Conservation (phyloP, 2,888 invertebrate genomes). For the Spilosoma lubricipeda region DNA sequence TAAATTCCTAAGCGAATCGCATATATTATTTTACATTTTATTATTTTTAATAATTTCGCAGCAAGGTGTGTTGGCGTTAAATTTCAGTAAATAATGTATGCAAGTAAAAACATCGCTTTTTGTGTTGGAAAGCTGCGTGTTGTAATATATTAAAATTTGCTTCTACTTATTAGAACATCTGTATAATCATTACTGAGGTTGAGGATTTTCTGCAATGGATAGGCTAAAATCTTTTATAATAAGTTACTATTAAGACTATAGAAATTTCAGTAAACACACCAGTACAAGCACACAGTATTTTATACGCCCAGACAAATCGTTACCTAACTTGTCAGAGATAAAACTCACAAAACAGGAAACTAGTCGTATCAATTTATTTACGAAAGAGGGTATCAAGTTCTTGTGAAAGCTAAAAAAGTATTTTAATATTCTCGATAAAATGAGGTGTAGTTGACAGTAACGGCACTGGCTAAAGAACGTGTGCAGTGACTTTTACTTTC, state of each 20-base stretch:
- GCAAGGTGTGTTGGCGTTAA: neutral
- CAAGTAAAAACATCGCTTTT: neutral
- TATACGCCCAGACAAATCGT: too few species aligned
- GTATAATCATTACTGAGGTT: too few species aligned
- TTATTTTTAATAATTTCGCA: conserved; percentile 23
- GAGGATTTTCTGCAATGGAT: too few species aligned
- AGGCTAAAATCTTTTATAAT: too few species aligned
- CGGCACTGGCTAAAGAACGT: conserved; percentile 55
- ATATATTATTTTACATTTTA: conserved; percentile 22
- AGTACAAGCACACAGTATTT: too few species aligned
- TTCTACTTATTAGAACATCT: neutral
- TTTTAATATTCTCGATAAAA: conserved; percentile 16
- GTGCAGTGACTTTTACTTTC: conserved; percentile 78
- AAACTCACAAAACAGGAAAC: too few species aligned
- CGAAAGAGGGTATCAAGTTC: neutral
- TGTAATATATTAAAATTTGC: neutral
- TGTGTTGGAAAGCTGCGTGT: neutral
- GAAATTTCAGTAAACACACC: too few species aligned
- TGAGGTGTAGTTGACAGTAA: conserved; percentile 33
- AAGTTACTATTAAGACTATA: too few species aligned
- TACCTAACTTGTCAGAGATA: too few species aligned
- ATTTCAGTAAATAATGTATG: neutral
- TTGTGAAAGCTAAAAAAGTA: conserved; percentile 3
- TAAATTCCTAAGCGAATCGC: conserved; percentile 23
- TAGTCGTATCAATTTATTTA: too few species aligned